Base-by-base conservation (phyloP, 2,113 vertebrate genomes). In the Baryphthengus martii region DNA sequence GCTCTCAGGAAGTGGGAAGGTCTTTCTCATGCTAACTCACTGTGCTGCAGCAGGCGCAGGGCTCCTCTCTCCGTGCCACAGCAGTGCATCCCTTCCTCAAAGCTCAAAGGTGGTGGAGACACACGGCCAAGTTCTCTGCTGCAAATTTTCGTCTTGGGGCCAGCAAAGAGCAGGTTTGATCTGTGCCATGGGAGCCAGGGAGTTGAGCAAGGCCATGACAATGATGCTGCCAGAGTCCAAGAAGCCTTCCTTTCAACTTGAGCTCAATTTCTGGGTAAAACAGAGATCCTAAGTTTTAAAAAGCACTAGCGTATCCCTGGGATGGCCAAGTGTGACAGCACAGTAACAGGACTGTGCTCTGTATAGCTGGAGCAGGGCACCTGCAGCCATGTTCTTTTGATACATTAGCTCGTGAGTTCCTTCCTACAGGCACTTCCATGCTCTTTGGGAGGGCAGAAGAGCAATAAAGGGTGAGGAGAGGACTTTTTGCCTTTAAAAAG, bases 11-110 rank as follows among this genome's bases (percentile, higher is more conserved):
- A 55, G n/a, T 53, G 42, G 40, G 5, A 13, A 10, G 1, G 6
- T 40, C 39, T 6, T 87, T 53, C 72, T 42, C n/a, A 24, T 49
- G 59, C 17, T 39, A 35, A n/a, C 26, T 5, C 1, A 0, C 45
- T 2, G 1, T 0, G 1, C 35, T n/a, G 42, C 42, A 55, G 67
- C 23, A 61, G 33, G 47, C 35, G 21, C 35, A n/a, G 23, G 67
- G 40, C 13, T 67, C 8, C 45, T 56, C n/a, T 67, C 26, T 73
- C 26, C 0, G 0, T 2, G 5, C 47, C 8, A 0, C 44, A 40
- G 58, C 24, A 45, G 44, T 10, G 8, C 17, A 40, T 58, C 17
- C 71, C 39, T 77, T 88, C 52, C 33, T 10, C 29, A 62, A 42
- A 91, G 52, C n/a, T 52, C 58, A 81, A 24, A 70, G 49, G 26